Conservation (phyloP, 92 coral and sea anemone genomes). For the Zoanthus solanderi region DNA sequence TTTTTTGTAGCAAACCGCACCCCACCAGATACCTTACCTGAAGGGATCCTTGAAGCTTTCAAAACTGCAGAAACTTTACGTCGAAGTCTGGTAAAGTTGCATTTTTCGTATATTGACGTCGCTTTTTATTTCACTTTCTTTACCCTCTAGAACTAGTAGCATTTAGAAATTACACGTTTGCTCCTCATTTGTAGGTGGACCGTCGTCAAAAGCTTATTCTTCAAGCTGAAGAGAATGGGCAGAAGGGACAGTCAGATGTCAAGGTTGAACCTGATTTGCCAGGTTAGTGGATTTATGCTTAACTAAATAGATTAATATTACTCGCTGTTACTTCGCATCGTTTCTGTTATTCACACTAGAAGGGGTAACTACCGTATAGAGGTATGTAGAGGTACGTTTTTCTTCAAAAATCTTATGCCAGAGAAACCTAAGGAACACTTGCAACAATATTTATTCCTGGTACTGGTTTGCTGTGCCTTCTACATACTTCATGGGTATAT, state of each 20-base stretch:
- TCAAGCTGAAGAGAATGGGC: conserved; percentile 88
- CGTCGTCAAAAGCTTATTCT: conserved; percentile 94
- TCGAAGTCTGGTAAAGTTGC: conserved; percentile 77
- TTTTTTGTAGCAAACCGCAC: conserved; percentile 78
- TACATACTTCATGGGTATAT: too few species aligned
- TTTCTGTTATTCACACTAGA: too few species aligned
- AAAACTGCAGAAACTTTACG: conserved; percentile 92
- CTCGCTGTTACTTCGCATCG: not conserved
- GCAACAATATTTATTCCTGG: too few species aligned
- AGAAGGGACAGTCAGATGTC: conserved; percentile 56
- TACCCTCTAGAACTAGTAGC: not conserved
- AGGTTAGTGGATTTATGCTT: conserved; percentile 47
- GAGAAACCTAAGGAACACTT: too few species aligned
- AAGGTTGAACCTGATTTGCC: conserved; percentile 88
- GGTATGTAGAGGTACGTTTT: too few species aligned
- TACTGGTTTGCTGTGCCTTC: too few species aligned
- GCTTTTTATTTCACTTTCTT: not conserved
- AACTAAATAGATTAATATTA: not conserved
- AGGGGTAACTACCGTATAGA: too few species aligned
- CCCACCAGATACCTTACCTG: conserved; percentile 91
- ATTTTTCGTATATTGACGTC: not conserved
- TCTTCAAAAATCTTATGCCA: too few species aligned
- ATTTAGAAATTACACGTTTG: too few species aligned
- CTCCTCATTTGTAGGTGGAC: conserved; percentile 72
- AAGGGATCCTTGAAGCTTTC: conserved; percentile 91